A percentile compares a stretch with the other conserved stretches of the same genome.
Evolutionary conservation across 2,113 vertebrate genomes (phyloP).

Genomic region (Isurus oxyrinchus): DNA sequence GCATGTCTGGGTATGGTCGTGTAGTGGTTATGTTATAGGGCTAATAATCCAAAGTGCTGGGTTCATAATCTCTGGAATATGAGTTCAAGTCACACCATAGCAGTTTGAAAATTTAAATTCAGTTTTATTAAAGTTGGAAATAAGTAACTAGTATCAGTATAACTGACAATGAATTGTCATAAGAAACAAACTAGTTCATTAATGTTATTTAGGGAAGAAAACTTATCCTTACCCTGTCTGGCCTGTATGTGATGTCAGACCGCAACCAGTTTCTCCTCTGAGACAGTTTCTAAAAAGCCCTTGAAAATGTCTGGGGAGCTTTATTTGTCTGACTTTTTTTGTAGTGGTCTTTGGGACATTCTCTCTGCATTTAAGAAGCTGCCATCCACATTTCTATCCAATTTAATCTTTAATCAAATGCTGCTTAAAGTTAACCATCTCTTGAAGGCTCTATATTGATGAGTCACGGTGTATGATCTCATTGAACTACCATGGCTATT

Average conservation of each 20-base stretch:
- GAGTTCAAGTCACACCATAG: neutral
- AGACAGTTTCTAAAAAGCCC: neutral
- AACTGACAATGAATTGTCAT: neutral
- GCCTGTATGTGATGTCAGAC: neutral
- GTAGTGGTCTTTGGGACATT: neutral
- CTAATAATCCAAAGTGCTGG: neutral
- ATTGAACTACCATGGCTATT: neutral
- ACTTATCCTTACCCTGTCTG: neutral
- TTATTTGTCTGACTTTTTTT: neutral
- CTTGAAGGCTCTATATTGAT: neutral
- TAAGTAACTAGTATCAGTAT: neutral
- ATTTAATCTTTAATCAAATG: neutral
- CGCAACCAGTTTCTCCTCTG: neutral
- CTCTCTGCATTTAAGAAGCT: neutral
- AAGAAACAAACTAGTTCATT: neutral
- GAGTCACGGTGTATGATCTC: neutral
- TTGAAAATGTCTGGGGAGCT: neutral
- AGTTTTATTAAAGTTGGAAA: neutral
- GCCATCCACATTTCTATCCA: neutral
- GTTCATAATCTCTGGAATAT: neutral
- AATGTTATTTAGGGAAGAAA: neutral
- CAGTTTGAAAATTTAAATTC: neutral
- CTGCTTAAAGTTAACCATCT: neutral
- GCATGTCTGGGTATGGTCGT: neutral
- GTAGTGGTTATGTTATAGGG: neutral